Base-by-base conservation (phyloP, 2,113 vertebrate genomes). In the Syngnathoides biaculeatus region DNA sequence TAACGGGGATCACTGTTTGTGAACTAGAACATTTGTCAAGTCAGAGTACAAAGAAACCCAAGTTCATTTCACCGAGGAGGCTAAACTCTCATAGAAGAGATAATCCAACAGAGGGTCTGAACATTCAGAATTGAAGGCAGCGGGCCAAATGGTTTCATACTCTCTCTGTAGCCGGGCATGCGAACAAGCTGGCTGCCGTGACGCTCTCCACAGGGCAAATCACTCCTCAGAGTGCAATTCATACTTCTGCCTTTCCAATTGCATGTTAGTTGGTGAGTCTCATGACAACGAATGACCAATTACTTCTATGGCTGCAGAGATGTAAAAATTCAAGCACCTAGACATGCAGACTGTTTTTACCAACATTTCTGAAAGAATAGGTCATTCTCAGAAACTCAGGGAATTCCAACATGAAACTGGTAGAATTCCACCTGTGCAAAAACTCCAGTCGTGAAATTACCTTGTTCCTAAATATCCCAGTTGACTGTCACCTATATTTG, bases 61-160 rank as follows among this genome's bases (percentile, higher is more conserved):
- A 65, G 71, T 79, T 86, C 69, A 82, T 79, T 86, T 84, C 77
- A 77, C 78, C 84, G 81, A 81, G 83, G 81, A 65, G 27, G 42
- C 70, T 67, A 68, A 83, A 81, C 79, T 81, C 83, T 83, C 65
- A 71, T 52, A 81, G 76, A 76, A 47, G 65, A 61, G 77, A 78
- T 63, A 38, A 73, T 84, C 74, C 71, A 83, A 85, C 68, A 6
- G 57, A 68, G 73, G 73, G 66, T 80, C 71, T 80, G 78, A 73
- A 85, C 79, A 79, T 86, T 86, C 84, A 79, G 68, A 83, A 78
- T 66, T 74, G 79, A 60, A 83, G 81, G 85, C 82, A 83, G 71
- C 63, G 48, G 69, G 84, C 87, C 85, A 87, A 88, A 86, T 84
- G 81, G 80, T 85, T 85, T 84, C 77, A 78, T 83, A 77, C 73